Base-by-base conservation (phyloP, 1,140 invertebrate genomes). In the Leptinotarsa lineolata region DNA sequence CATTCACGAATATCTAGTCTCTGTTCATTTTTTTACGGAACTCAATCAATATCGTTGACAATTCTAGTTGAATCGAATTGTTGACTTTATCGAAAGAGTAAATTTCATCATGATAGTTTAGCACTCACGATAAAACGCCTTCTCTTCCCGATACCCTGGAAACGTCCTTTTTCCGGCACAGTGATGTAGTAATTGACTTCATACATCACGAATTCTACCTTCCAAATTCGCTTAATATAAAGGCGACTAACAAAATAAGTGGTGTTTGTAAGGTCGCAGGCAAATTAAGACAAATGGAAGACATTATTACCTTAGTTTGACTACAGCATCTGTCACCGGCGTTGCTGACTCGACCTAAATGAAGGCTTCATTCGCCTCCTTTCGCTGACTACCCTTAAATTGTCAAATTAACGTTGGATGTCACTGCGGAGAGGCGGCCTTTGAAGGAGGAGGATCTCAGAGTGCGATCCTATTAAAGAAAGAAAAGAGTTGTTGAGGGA, bases 201-300 rank as follows among this genome's bases (percentile, higher is more conserved):
- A 46, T 67, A 44, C 65, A 67, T 67, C 39, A 67, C 65, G 4
- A n/a, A 39, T 16, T n/a, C 65, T n/a, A 12, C n/a, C 39, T 67
- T 16, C 24, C 24, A 18, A 67, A 67, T 67, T 67, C 65, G 65
- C 68, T 70, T 70, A 70, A 70, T 70, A 70, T 70, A 59, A 58
- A 60, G 68, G 58, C 15, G 46, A 70, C 58, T 70, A 79, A 77
- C 76, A 77, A 74, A 79, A 74, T 67, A 48, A 63, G 66, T 59
- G 76, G 72, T 78, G 78, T 76, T 81, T 81, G 77, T 76, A 68
- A 74, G 77, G 79, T 81, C 76, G 78, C 80, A 81, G 78, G 82
- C 80, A 83, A 83, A 83, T 83, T 76, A 83, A 83, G 82, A 83
- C 81, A 81, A 83, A 83, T 82, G 79, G 80, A 77, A 73, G 78